A percentile compares a stretch with the other conserved stretches of the same genome.
Conservation (phyloP, 2,113 vertebrate genomes). For the Gnathonemus echidnorhynchus region DNA sequence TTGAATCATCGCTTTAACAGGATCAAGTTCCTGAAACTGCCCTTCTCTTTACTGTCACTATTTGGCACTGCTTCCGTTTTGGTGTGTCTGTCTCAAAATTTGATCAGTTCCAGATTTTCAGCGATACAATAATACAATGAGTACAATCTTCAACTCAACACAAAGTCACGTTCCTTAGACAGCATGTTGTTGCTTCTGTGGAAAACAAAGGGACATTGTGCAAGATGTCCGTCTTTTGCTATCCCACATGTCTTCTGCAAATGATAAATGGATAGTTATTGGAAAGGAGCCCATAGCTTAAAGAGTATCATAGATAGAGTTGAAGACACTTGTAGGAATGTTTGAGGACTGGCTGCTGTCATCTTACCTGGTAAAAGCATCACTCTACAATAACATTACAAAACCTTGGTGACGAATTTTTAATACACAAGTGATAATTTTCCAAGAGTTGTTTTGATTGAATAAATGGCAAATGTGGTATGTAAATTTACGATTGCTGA, state of each 20-base stretch:
- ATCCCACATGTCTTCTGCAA: not conserved
- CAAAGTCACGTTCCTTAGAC: too few relatives aligned
- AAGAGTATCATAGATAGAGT: not conserved
- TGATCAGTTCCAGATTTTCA: too few relatives aligned
- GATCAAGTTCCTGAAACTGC: too few relatives aligned
- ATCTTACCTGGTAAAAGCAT: not conserved
- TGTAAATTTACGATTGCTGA: not conserved
- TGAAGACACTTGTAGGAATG: not conserved
- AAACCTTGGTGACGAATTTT: not conserved
- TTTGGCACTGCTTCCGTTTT: too few relatives aligned
- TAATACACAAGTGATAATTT: not conserved
- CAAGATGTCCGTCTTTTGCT: not conserved
- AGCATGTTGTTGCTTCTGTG: too few relatives aligned
- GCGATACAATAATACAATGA: too few relatives aligned
- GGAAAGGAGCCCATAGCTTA: not conserved
- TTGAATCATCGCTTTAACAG: too few relatives aligned
- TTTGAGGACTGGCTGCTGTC: not conserved
- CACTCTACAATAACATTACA: not conserved
- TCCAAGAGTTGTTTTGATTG: not conserved
- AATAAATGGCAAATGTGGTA: not conserved
- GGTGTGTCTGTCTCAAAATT: too few relatives aligned
- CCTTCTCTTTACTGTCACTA: too few relatives aligned
- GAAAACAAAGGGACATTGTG: not conserved
- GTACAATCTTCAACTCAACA: too few relatives aligned
- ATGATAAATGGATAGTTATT: not conserved